Evolutionary conservation across 2,113 vertebrate genomes (phyloP), one percentile per base, ranked within the genome.

Genomic region (Procavia capensis): DNA sequence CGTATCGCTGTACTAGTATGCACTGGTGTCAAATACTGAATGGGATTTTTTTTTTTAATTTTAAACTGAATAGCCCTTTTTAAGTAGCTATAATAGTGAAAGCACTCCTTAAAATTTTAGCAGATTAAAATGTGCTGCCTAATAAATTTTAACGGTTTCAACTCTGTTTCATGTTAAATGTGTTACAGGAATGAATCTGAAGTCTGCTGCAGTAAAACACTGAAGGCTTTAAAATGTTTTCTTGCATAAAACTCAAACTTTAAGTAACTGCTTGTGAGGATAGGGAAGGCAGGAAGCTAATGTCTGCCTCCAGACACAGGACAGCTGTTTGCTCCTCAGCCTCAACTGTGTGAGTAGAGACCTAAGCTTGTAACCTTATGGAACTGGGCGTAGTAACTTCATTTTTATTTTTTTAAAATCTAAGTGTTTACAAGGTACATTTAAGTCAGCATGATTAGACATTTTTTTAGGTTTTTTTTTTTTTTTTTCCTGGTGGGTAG

Each of bases 251-350:
- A 96, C 87, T 93, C 95, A 98, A 68, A 97, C 92, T 97, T 95
- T 97, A 97, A 95, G 61, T 95, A 96, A 97, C 92, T 97, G 97
- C 90, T 97, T 96, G 76, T 96, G 96, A 95, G 97, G 92, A 86
- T 95, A 96, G 94, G 97, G 94, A 98, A 97, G 97, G 95, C 97
- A 96, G 97, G 63, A 95, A 96, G 96, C 96, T 98, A 97, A 90
- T 81, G 92, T 96, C 92, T 98, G 98, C 97, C 97, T 98, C 98
- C 95, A 98, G 98, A 97, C 95, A 97, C 93, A 95, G 96, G 96
- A 97, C 98, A 98, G 97, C 98, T 97, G 97, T 96, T 97, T 98
- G 97, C 96, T 98, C 97, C 94, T 95, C 97, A 90, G 29, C 98
- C 97, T 98, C 97, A 95, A 39, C 96, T 97, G 90, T 97, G 96